A percentile compares a stretch with the other conserved stretches of the same genome.
Evolutionary conservation across 2,113 vertebrate species (phyloP).

Genomic region (Gopherus evgoodei): DNA sequence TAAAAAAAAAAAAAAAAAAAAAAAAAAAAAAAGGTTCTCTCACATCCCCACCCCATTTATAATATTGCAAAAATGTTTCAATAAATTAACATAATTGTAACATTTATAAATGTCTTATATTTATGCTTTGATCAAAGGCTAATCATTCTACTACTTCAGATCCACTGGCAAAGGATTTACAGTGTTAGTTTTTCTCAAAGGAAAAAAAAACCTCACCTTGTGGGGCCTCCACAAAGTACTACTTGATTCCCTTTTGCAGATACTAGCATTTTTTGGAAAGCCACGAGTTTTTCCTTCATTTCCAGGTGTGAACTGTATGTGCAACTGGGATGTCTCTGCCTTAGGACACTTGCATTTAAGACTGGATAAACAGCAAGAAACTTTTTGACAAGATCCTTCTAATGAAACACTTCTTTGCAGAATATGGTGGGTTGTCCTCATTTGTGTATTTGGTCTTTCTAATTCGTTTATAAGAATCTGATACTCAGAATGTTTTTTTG

Average conservation of each 20-base stretch:
- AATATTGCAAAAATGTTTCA: background rate
- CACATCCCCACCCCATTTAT: too few species aligned
- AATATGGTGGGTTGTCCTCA: slow-evolving; percentile 72
- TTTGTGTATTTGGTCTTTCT: slow-evolving; percentile 71
- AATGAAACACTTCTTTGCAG: slow-evolving; percentile 94
- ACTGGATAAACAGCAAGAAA: slow-evolving; percentile 89
- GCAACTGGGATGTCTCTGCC: slow-evolving; percentile 86
- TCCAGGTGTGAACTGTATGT: slow-evolving; percentile 90
- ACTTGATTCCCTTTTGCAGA: slow-evolving; percentile 70
- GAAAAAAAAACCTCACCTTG: slow-evolving; percentile 80
- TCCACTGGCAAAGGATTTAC: background rate
- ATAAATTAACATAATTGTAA: background rate
- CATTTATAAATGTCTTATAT: rapidly evolving
- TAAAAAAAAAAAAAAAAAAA: too few species aligned
- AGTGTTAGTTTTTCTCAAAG: background rate
- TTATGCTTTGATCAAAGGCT: background rate
- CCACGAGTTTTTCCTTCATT: slow-evolving; percentile 77
- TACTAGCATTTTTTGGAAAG: slow-evolving; percentile 73
- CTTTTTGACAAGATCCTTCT: slow-evolving; percentile 85
- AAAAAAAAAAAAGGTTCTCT: too few species aligned
- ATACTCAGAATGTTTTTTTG: slow-evolving; percentile 73
- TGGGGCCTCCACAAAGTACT: slow-evolving; percentile 70
- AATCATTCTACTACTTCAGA: background rate
- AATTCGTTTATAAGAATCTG: slow-evolving; percentile 61
- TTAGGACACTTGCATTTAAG: slow-evolving; percentile 80